Conservation (phyloP, 2,888 invertebrate species). For the Pherbina coryleti region DNA sequence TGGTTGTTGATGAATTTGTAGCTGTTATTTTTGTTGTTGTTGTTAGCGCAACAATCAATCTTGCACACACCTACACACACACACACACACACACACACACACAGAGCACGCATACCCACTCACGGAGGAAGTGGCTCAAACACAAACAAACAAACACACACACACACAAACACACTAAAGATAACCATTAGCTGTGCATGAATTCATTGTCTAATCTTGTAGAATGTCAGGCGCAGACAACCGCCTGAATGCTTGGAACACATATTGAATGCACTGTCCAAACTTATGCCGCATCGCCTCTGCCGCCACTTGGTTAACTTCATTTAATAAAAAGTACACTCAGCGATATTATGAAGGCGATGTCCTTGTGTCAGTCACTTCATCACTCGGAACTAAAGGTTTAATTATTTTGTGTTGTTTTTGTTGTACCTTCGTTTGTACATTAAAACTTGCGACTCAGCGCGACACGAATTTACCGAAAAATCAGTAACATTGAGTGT, state of each 20-base stretch:
- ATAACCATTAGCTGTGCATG: neutral
- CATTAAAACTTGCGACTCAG: too few species aligned
- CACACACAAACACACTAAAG: neutral
- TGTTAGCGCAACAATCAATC: slow-evolving; percentile 12
- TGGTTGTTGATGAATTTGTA: neutral
- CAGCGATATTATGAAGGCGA: too few species aligned
- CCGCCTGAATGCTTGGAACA: neutral
- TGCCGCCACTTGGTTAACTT: too few species aligned
- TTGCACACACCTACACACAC: neutral
- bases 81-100: neutral
- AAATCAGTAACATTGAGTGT: too few species aligned
- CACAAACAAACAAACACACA: neutral
- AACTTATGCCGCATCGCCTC: neutral
- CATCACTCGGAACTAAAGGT: too few species aligned
- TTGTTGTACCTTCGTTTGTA: too few species aligned
- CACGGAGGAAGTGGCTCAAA: neutral
- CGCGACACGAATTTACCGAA: too few species aligned
- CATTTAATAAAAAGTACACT: too few species aligned
- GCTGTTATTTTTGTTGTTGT: slow-evolving; percentile 12
- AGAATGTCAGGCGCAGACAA: neutral
- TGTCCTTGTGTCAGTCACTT: too few species aligned
- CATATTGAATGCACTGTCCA: neutral
- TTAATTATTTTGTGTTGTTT: too few species aligned
- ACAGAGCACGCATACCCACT: neutral
- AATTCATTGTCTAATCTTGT: neutral